Evolutionary conservation across 2,888 invertebrate genomes (phyloP), one percentile per base, ranked within the genome.

Genomic region (Drosophila barbarae): DNA sequence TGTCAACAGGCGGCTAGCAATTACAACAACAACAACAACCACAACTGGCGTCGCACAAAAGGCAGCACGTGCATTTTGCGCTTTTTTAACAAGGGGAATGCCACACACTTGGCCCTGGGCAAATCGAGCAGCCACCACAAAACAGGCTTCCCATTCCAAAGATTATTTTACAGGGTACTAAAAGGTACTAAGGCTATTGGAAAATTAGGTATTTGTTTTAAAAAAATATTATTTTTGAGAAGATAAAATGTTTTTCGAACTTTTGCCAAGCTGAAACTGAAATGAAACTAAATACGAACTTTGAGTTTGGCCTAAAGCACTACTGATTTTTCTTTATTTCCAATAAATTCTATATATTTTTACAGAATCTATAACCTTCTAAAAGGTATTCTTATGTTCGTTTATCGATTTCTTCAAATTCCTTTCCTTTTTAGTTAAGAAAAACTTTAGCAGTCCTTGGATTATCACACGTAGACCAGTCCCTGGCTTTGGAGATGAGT

Each of bases 1-100:
- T 88, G 87, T 87, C 88, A 87, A 83, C 87, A 78, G 75, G 66
- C 82, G 67, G 59, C 64, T 69, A 80, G 55, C 82, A 76, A 73
- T 75, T 73, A 75, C 76, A 76, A 59, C 65, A 58, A 30, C 28
- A 30, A 36, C 38, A 58, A 38, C 41, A 18, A 18, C n/a, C n/a
- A n/a, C 18, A 65, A 38, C 57, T 55, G 36, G 63, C 64, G 55
- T 30, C 30, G 55, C 64, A 81, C 79, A 84, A 84, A 84, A 84
- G 76, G 56, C 69, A 73, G 84, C 81, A 85, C 86, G 86, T 82
- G 86, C 78, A 85, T 64, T 63, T 63, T 85, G 86, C 84, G 86
- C 84, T 84, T 78, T 85, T 85, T 84, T 59, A 71, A 71, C 71
- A 53, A 69, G 69, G 66, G 65, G 52, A 69, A 59, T 52, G 74